Base-by-base conservation (phyloP, 1,140 invertebrate genomes). In the Lysiphlebus fabarum region DNA sequence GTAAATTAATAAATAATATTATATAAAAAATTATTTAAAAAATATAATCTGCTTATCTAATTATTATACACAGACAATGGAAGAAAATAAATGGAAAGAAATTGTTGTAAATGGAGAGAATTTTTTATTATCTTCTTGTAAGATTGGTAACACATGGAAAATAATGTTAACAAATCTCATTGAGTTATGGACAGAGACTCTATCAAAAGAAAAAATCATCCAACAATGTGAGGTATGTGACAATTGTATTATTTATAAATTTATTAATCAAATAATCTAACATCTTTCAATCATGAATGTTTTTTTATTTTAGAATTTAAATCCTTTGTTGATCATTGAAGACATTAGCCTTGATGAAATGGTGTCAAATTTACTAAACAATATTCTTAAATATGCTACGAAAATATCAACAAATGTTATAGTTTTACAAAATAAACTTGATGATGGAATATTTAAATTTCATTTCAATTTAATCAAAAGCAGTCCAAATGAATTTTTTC, bases 361-460 rank as follows among this genome's bases (percentile, higher is more conserved):
- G n/a, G 41, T 74, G 5, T 42, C 57, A 50, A 49, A 70, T 37
- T 64, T 75, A 41, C 63, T 78, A 1, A 42, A 49, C 7, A 41
- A 74, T 48, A 67, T 75, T 43, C 44, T 62, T 7, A 61, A 63
- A 45, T 58, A 68, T 49, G 48, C 57, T 7, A 53, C 56, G 5
- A 51, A 67, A 42, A 54, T 57, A 33, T 56, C 62, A 33, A 12
- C 62, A 1, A 49, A 66, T 26, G 40, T 42, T 42, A 73, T 77
- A 57, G 47, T 68, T 11, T 61, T 78, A 10, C 60, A 58, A 5
- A 65, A 37, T 48, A 54, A 62, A 9, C 53, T 75, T 48, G 56
- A 73, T 9, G 68, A 64, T 11, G 68, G 65, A 7, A 43, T 55
- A 38, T 75, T 77, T 26, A 71, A 64, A 56, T 78, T 77, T 62